Base-by-base conservation (phyloP, 2,797 vertebrate genomes). In the Sebastes cheni region DNA sequence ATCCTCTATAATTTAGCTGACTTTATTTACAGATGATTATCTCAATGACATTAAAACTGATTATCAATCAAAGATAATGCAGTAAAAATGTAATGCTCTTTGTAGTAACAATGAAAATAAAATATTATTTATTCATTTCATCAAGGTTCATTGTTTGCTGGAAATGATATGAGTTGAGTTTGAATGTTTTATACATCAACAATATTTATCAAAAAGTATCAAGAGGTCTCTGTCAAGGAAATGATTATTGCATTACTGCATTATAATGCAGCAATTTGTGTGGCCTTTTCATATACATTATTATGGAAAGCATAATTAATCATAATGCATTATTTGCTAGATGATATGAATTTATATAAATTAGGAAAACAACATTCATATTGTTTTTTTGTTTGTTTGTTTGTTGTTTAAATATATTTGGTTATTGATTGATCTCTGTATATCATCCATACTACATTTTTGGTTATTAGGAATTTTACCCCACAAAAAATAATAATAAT, bases 81-180 rank as follows among this genome's bases (percentile, higher is more conserved):
- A 55, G 30, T 34, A 46, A 18, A 32, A 54, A 54, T 2, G 11
- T 0, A 14, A 13, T 30, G n/a, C 10, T 29, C 14, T 32, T 56
- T 69, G 13, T 36, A 0, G 14, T 34, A 25, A 55, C 23, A n/a
- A 69, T 6, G 0, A 6, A 23, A 32, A 34, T 11, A 16, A 42
- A 42, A 42, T 0, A 16, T 42, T 42, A 16, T 14, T 42, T 42
- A 42, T 42, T 42, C 0, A 14, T 16, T 42, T 42, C 0, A 16
- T 30, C 18, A 34, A 32, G 9, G 20, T 32, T 34, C 60, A 61
- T 61, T 34, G 20, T 13, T 36, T 0, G 22, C 22, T 59, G 25
- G 25, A 29, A 59, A 59, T 59, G 0, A 8, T 55, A 55, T 46
- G 16, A 46, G 42, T 46, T 46, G 42, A 18, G 50, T 27, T 25